phyloP scores from a whole-genome alignment of 2,888 invertebrate species.

The Sussaba pulchella region DNA sequence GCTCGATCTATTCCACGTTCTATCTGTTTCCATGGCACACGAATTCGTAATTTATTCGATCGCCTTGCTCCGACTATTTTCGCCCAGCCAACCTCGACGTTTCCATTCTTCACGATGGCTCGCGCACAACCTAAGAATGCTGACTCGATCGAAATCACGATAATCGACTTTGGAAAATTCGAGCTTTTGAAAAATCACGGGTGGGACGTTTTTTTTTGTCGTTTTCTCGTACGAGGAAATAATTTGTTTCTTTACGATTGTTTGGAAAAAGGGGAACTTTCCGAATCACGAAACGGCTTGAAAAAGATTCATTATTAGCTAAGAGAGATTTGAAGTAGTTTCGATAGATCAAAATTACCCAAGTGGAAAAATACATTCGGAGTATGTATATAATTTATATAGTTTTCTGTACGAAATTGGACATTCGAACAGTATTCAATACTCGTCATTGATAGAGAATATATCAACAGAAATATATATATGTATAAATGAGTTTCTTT shows the following conservation, averaged over 20 bases:
- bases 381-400: no score
- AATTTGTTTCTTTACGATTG: slow-evolving; percentile 8
- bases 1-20: slow-evolving; percentile 42
- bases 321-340: background rate
- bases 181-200: no score
- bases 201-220: background rate
- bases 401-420: no score
- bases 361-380: no score
- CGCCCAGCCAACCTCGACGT: background rate
- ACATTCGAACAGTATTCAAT: no score
- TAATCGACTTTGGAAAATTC: background rate
- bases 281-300: no score
- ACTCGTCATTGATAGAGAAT: no score
- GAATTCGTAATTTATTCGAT: slow-evolving; percentile 38
- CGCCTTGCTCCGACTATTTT: background rate
- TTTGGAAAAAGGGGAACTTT: background rate
- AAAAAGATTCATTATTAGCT: background rate
- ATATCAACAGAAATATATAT: no score
- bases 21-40: slow-evolving; percentile 12
- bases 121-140: slow-evolving; percentile 1
- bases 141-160: slow-evolving; percentile 6
- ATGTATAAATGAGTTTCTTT: no score
- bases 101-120: slow-evolving; percentile 3
- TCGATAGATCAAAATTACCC: slow-evolving; percentile 2
- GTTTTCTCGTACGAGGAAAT: background rate